Percentiles rank a stretch among this genome's conserved stretches.
Evolutionary conservation across 2,888 invertebrate species (phyloP).

Genomic region (Cryptocephalus moraei): DNA sequence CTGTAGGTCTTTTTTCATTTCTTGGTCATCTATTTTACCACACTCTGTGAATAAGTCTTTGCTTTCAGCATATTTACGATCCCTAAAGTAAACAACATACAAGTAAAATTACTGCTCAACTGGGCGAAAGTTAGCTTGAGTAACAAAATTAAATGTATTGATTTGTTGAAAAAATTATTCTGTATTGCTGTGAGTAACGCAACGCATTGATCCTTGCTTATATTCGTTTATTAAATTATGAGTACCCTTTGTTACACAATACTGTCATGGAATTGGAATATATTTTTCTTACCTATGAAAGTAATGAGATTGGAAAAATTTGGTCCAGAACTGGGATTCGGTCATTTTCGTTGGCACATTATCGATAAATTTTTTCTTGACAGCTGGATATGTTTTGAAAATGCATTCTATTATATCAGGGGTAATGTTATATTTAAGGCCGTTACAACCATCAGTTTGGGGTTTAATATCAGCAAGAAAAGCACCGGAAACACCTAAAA

Average conservation of each 20-base stretch:
- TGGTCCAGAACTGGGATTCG: slow-evolving; percentile 98
- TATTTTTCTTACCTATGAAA: slow-evolving; percentile 63
- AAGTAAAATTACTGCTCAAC: too few species aligned
- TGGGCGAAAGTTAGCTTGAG: too few species aligned
- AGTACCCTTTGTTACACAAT: too few species aligned
- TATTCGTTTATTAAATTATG: too few species aligned
- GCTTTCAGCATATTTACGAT: slow-evolving; percentile 77
- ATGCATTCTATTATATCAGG: slow-evolving; percentile 95
- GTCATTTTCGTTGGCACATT: slow-evolving; percentile 91
- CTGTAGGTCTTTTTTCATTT: slow-evolving; percentile 65
- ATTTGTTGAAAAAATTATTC: too few species aligned
- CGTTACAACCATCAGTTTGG: slow-evolving; percentile 93
- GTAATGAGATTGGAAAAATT: slow-evolving; percentile 99
- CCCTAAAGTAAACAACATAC: slow-evolving; percentile 36
- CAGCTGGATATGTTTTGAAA: slow-evolving; percentile 98
- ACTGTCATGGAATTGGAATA: too few species aligned
- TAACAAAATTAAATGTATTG: too few species aligned
- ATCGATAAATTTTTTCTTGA: slow-evolving; percentile 91
- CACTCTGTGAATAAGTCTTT: slow-evolving; percentile 98
- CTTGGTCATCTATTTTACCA: slow-evolving; percentile 88
- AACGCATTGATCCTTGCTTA: too few species aligned
- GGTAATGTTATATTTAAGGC: slow-evolving; percentile 93
- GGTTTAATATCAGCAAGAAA: slow-evolving; percentile 91
- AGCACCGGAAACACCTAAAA: slow-evolving; percentile 58
- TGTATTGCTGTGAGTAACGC: too few species aligned